phyloP scores from a whole-genome alignment of 2,797 vertebrate genomes.

The Pithecia hirsuta region DNA sequence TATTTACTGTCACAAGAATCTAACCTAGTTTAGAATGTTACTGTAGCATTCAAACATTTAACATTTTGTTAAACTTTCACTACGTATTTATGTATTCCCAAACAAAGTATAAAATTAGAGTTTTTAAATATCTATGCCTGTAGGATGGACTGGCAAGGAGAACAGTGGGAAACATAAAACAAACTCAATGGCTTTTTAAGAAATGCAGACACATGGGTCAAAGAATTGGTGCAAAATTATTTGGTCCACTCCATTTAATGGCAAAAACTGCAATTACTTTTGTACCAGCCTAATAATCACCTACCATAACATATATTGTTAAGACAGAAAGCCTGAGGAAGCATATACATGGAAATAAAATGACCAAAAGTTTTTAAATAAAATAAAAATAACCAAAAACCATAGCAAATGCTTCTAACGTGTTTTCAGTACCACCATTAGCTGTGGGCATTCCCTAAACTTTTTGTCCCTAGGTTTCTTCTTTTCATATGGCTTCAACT shows the following conservation, averaged over 20 bases:
- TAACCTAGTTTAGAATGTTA: background rate
- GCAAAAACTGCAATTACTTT: background rate
- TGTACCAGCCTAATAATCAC: background rate
- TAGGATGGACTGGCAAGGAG: background rate
- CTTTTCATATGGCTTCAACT: background rate
- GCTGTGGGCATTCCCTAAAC: background rate
- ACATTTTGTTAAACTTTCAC: background rate
- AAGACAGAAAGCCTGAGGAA: background rate
- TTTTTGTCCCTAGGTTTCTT: background rate
- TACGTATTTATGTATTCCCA: background rate
- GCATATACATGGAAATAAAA: background rate
- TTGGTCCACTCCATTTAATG: background rate
- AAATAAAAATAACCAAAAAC: conserved; percentile 26
- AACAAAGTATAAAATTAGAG: background rate
- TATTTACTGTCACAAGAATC: background rate
- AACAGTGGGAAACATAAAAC: background rate
- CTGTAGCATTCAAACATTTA: background rate
- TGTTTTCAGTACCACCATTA: background rate
- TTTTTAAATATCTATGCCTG: background rate
- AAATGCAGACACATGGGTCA: background rate
- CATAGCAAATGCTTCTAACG: background rate
- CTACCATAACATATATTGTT: background rate
- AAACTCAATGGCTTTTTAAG: background rate
- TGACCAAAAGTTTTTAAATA: conserved; percentile 28
- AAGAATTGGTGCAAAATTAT: background rate